Conservation (phyloP, 2,113 vertebrate genomes). For the Leucosticte australis region DNA sequence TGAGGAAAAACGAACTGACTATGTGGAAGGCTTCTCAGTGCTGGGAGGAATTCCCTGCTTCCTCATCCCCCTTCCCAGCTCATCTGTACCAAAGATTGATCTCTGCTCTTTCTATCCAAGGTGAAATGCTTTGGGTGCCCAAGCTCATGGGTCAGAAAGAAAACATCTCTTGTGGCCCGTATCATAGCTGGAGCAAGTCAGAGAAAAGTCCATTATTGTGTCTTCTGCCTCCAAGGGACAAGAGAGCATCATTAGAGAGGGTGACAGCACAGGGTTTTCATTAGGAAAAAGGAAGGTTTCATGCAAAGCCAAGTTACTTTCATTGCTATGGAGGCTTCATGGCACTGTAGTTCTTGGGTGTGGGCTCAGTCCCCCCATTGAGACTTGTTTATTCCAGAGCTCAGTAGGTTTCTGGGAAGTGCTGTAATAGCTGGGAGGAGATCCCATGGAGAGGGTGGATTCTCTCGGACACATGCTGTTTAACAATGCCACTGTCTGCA, state of each 20-base stretch:
- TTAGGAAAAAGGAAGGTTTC: slow-evolving; percentile 34
- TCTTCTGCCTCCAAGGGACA: slow-evolving; percentile 4
- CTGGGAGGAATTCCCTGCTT: not conserved
- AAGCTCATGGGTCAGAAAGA: not conserved
- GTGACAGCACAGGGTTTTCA: slow-evolving; percentile 54
- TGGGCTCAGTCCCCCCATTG: slow-evolving; percentile 41
- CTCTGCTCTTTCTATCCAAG: not conserved
- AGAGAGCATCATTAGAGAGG: not conserved
- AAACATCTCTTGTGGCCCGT: not conserved
- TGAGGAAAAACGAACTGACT: not conserved
- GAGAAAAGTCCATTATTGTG: slow-evolving; percentile 5
- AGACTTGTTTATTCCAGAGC: slow-evolving; percentile 59
- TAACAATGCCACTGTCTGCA: slow-evolving; percentile 59
- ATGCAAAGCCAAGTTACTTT: slow-evolving; percentile 50
- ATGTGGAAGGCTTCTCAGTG: not conserved
- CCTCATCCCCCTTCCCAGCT: not conserved
- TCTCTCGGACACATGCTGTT: slow-evolving; percentile 37
- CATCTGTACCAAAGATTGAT: not conserved
- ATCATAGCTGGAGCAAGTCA: not conserved
- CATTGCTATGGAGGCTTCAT: slow-evolving; percentile 52
- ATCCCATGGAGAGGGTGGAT: slow-evolving; percentile 52
- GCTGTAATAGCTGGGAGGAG: slow-evolving; percentile 62
- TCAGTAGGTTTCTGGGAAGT: slow-evolving; percentile 60
- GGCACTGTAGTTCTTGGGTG: slow-evolving; percentile 42
- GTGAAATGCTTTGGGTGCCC: not conserved